Evolutionary conservation across 30 jellyfish, hydroid and myxozoan genomes (phyloP), one percentile per base, ranked within the genome.

Genomic region (Morbakka virulenta): DNA sequence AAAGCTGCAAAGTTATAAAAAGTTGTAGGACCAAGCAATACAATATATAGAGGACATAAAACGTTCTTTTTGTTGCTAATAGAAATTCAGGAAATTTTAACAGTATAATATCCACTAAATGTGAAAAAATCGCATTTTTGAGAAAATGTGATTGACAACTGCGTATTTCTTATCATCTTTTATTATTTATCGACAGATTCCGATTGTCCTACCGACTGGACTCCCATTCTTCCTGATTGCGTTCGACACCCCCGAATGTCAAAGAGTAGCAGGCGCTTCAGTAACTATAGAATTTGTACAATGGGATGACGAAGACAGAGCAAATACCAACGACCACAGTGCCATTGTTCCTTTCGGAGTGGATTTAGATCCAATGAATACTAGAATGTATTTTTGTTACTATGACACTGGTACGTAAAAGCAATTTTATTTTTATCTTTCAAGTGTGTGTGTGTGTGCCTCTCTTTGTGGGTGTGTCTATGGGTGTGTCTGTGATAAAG

Each of bases 231-330:
- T 64, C 50, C 74, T 89, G 34, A 64, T 89, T 52, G 97, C 97
- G 1, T 89, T 62, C 68, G 91, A 87, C 22, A 81, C 97, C 6
- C 33, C 84, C 11, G 92, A 74, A 32, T 89, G 97, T 35, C 97
- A 89, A 68, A 35, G 52, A 57, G 95, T 89, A 22, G 49, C 35
- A 11, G 97, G 97, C 0, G 85, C 95, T 13, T 69, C 50, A 24
- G 87, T 67, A 4, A 53, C 64, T 20, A 62, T 85, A 14, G 97
- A 89, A 50, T 76, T 69, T 49, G 79, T 89, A 17, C 84, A 81
- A 64, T 89, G 97, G 97, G 97, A 89, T 77, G 97, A 89, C 67
- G 97, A 89, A 67, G 97, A 89, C 33, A 52, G 79, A 64, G 91
- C 80, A 63, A 89, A 89, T 67, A 81, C 84, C 50, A 82, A 89